A percentile compares a stretch with the other conserved stretches of the same genome.
Conservation (phyloP, 2,888 invertebrate genomes). For the Lepidonotus clava region DNA sequence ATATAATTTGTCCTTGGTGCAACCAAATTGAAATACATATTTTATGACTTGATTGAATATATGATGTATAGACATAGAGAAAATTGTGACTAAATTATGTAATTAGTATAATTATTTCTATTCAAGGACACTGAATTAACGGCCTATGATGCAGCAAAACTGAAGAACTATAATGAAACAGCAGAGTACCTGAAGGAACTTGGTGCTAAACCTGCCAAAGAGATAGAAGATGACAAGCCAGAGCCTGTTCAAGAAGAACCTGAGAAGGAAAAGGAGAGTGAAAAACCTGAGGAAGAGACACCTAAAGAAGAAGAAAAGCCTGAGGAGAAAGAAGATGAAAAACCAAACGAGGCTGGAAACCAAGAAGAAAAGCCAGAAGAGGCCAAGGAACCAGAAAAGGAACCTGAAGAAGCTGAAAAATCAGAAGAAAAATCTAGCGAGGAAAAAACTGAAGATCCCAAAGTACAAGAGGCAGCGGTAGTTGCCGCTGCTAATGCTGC, state of each 20-base stretch:
- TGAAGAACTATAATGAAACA: constrained; percentile 91
- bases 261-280: constrained; percentile 9
- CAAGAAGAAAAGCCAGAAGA: constrained; percentile 2
- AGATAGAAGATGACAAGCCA: constrained; percentile 11
- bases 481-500: not conserved
- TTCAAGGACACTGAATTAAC: constrained; percentile 88
- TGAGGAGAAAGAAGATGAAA: not conserved
- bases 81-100: too few species aligned
- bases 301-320: constrained; percentile 32
- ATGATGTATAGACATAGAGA: too few species aligned
- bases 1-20: not conserved
- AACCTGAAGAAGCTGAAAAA: not conserved
- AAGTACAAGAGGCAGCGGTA: not conserved
- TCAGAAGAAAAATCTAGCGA: not conserved
- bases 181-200: constrained; percentile 84
- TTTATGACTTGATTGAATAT: not conserved
- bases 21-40: not conserved
- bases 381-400: not conserved
- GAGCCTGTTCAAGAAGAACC: not conserved
- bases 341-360: not conserved
- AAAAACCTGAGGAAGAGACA: constrained; percentile 8
- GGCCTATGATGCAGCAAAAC: constrained; percentile 93
- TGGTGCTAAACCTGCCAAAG: constrained; percentile 23
- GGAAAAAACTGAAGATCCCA: not conserved
- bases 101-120: too few species aligned